phyloP scores from a whole-genome alignment of 2,113 vertebrate species.

The Platycercus adscitus region DNA sequence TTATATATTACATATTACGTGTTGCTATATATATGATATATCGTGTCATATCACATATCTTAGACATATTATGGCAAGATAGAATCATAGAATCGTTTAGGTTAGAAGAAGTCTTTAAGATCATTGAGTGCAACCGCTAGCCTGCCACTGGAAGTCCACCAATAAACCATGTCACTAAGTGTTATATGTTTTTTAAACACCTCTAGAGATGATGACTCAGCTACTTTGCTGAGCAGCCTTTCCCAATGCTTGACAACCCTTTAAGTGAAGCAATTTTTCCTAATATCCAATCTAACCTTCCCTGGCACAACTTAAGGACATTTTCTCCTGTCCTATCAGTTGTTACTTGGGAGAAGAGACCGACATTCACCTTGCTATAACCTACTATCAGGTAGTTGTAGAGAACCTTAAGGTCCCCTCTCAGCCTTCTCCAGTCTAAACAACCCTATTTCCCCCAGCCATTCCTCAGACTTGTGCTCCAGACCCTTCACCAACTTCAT shows the following conservation, averaged over 20 bases:
- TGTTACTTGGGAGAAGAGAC: not conserved
- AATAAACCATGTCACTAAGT: not conserved
- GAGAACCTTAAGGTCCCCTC: not conserved
- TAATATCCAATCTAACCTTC: not conserved
- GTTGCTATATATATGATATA: not conserved
- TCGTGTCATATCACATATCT: not conserved
- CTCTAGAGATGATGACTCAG: not conserved
- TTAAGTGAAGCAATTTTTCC: not conserved
- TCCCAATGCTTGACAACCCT: not conserved
- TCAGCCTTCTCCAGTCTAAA: not conserved
- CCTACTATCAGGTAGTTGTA: not conserved
- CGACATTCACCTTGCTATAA: rapidly evolving
- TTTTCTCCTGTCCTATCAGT: not conserved
- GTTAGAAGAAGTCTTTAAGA: not conserved
- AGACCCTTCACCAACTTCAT: not conserved
- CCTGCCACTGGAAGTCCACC: not conserved
- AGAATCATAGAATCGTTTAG: not conserved
- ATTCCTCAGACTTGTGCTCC: not conserved
- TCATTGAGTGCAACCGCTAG: not conserved
- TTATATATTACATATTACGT: not conserved
- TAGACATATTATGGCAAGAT: not conserved
- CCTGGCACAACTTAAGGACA: not conserved
- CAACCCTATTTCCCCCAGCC: not conserved
- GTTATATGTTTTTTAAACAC: not conserved
- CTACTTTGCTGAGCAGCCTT: not conserved